These are phyloP conservation scores for Otolemur garnettii DNA, from an alignment of 2,113 vertebrate genomes.

Conservation along the genomic window DNA sequence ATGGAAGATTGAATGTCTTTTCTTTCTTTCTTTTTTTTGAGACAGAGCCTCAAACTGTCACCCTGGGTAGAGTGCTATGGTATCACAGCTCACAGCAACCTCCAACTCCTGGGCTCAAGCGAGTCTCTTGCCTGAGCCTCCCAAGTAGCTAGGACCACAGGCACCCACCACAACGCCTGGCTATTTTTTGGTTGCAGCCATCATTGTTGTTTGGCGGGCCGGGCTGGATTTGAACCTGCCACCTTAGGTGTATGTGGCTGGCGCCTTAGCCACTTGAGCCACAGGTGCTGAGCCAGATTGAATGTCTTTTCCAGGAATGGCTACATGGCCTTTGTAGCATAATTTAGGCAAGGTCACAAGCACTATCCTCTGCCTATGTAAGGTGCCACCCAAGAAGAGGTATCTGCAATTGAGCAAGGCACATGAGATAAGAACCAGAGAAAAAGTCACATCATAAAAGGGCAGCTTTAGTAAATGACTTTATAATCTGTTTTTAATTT, in stretches of 20 bases:
- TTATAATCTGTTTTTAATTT: neutral
- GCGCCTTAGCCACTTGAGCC: no score
- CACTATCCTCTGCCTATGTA: neutral
- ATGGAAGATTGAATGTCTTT: slow-evolving; percentile 26
- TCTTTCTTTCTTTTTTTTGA: neutral
- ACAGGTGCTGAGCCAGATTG: neutral
- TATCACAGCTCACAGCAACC: no score
- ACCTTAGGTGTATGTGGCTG: no score
- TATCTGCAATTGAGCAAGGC: neutral
- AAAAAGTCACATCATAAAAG: neutral
- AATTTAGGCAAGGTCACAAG: neutral
- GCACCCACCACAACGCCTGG: no score
- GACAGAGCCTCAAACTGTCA: no score
- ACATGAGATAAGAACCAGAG: neutral
- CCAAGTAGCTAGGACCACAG: no score
- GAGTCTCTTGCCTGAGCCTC: no score
- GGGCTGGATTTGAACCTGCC: no score
- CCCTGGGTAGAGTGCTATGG: no score
- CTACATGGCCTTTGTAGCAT: slow-evolving; percentile 34
- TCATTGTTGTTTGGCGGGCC: no score
- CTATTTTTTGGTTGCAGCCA: no score
- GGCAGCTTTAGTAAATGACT: neutral
- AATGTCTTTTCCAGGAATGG: slow-evolving; percentile 42
- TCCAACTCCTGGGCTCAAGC: no score
- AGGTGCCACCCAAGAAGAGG: neutral